Conservation (phyloP, 2,888 invertebrate species). For the Cosmorhoe ocellata region DNA sequence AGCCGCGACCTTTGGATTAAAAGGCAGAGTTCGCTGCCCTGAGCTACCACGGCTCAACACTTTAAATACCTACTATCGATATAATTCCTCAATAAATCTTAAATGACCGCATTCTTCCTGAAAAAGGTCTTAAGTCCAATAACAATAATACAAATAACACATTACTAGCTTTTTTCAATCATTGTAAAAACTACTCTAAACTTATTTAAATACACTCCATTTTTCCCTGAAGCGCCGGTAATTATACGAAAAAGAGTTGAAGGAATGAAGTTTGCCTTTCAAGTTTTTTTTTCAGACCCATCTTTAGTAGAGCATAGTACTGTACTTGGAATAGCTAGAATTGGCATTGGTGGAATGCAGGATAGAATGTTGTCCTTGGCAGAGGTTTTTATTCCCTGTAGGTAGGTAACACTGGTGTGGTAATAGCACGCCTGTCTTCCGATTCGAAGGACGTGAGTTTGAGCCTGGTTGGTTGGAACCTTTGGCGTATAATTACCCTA, state of each 20-base stretch:
- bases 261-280: conserved; percentile 59
- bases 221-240: conserved; percentile 29
- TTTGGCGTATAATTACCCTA: no score
- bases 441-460: no score
- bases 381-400: no score
- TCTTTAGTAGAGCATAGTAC: conserved; percentile 44
- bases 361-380: neutral
- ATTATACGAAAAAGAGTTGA: conserved; percentile 42
- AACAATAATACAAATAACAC: conserved; percentile 15
- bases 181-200: conserved; percentile 24
- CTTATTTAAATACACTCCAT: conserved; percentile 25
- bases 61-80: neutral
- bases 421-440: no score
- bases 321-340: conserved; percentile 39
- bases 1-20: no score
- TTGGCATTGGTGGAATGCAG: conserved; percentile 31
- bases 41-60: neutral
- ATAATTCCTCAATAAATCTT: neutral
- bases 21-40: no score
- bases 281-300: conserved; percentile 50
- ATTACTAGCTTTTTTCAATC: conserved; percentile 15
- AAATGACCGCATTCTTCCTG: conserved; percentile 7
- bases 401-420: no score
- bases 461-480: no score
- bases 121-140: conserved; percentile 11